Evolutionary conservation across 2,888 invertebrate genomes (phyloP).

Genomic region (Himalopsyche kuldschensis): DNA sequence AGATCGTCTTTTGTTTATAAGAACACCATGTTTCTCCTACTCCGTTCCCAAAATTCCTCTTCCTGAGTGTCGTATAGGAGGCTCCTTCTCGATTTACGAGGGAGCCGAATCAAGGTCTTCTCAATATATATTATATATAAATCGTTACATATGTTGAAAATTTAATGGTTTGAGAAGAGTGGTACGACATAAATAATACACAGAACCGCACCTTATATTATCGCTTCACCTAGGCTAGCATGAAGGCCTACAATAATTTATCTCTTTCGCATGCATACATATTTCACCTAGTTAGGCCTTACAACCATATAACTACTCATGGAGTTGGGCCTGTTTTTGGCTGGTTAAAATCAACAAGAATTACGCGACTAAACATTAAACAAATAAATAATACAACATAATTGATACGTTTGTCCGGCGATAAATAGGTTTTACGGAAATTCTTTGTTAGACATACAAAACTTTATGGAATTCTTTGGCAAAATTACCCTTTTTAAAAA

Average conservation of each 20-base stretch:
- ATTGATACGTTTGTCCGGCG: too few species aligned
- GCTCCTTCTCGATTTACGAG: too few species aligned
- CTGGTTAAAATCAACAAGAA: not conserved
- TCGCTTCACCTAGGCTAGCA: not conserved
- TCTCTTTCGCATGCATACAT: not conserved
- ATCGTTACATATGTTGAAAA: not conserved
- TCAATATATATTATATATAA: too few species aligned
- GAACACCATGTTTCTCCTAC: too few species aligned
- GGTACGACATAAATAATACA: not conserved
- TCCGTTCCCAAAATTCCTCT: too few species aligned
- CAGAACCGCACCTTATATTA: not conserved
- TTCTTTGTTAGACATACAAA: too few species aligned
- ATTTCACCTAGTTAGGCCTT: not conserved
- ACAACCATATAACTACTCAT: not conserved
- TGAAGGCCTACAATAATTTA: not conserved
- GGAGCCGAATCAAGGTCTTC: too few species aligned
- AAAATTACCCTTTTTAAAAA: too few species aligned
- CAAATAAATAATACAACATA: not conserved
- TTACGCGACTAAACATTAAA: not conserved
- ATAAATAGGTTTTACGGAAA: too few species aligned
- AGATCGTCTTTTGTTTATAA: too few species aligned
- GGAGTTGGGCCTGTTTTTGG: not conserved
- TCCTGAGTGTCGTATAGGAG: too few species aligned
- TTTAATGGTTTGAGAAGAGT: not conserved
- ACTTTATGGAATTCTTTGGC: too few species aligned